A percentile compares a stretch with the other conserved stretches of the same genome.
phyloP scores from a whole-genome alignment of 2,888 invertebrate genomes.

The Drosophila atroscutellata region DNA sequence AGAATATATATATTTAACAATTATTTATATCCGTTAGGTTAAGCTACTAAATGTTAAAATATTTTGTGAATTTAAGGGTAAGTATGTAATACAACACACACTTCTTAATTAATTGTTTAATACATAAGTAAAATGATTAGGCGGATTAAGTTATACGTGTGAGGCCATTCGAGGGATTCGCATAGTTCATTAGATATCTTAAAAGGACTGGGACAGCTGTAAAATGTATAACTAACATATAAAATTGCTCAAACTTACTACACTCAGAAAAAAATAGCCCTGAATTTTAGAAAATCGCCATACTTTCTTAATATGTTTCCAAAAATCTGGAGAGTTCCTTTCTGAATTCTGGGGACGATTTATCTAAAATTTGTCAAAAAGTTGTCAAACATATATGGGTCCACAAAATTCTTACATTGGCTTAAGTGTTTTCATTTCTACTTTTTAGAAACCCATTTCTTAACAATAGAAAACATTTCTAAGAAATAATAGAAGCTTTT shows the following conservation, averaged over 20 bases:
- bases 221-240: constrained; percentile 37
- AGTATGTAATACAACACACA: constrained; percentile 40
- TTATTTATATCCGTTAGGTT: constrained; percentile 8
- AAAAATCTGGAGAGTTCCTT: not conserved
- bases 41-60: constrained; percentile 32
- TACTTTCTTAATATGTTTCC: not conserved
- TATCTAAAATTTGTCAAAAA: not conserved
- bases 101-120: constrained; percentile 33
- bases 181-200: constrained; percentile 42
- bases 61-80: constrained; percentile 23
- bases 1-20: constrained; percentile 7
- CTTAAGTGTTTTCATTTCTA: not conserved
- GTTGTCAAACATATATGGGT: not conserved
- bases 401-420: not conserved
- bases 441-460: not conserved
- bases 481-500: not conserved
- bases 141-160: constrained; percentile 41
- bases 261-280: not conserved
- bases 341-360: not conserved
- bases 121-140: constrained; percentile 52
- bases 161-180: constrained; percentile 44
- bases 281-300: not conserved
- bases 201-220: constrained; percentile 54
- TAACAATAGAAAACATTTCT: not conserved
- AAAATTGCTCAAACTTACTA: constrained; percentile 25